Evolutionary conservation across 2,797 vertebrate genomes (phyloP).

Genomic region (Characodon lateralis): DNA sequence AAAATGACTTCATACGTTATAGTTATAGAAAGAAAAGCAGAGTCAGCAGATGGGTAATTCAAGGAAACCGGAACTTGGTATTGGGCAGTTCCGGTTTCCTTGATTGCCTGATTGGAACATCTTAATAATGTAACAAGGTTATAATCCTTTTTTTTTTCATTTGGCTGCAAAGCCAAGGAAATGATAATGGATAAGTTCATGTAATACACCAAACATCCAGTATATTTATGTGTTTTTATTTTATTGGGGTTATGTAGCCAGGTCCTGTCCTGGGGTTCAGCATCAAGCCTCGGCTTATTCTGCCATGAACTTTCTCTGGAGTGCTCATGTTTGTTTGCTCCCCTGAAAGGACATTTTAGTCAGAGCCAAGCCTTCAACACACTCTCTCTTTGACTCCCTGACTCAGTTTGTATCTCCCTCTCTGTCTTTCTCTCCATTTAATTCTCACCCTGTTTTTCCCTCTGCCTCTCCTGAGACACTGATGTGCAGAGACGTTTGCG

Average conservation of each 20-base stretch:
- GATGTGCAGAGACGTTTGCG: slow-evolving; percentile 69
- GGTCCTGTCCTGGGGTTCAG: slow-evolving; percentile 3
- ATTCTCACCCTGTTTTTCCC: neutral
- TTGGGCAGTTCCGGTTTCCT: neutral
- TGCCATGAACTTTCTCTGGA: slow-evolving; percentile 11
- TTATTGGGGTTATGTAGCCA: neutral
- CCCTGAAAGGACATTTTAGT: slow-evolving; percentile 41
- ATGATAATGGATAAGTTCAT: neutral
- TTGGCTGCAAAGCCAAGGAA: neutral
- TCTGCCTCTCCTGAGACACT: slow-evolving; percentile 34
- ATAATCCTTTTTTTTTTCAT: neutral
- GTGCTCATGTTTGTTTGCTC: slow-evolving; percentile 49
- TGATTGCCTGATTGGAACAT: neutral
- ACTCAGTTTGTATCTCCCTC: slow-evolving; percentile 9
- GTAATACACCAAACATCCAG: neutral
- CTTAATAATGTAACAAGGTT: neutral
- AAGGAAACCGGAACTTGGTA: neutral
- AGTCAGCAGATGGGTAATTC: neutral
- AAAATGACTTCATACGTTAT: neutral
- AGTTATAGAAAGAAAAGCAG: neutral
- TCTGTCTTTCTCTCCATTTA: slow-evolving; percentile 10
- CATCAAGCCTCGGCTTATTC: slow-evolving; percentile 7
- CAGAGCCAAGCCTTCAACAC: slow-evolving; percentile 26
- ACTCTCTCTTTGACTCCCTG: slow-evolving; percentile 14
- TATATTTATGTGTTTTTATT: neutral